A percentile compares a stretch with the other conserved stretches of the same genome.
Conservation (phyloP, 2,888 invertebrate species). For the Chymomyza caudatula region DNA sequence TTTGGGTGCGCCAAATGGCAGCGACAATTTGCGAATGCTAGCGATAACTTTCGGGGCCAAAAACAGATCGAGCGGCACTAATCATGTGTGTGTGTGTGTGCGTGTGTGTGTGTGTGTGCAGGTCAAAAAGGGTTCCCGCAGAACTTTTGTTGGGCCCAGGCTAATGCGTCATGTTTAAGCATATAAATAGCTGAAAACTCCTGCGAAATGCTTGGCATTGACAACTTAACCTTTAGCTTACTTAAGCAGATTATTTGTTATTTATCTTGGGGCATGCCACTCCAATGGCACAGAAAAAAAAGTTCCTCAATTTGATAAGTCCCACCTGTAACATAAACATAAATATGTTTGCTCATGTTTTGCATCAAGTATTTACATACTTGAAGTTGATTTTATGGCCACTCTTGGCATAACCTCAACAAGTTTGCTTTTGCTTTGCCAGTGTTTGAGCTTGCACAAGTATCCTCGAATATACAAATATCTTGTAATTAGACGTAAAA, state of each 20-base stretch:
- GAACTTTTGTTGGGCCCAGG: neutral
- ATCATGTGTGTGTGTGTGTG: conserved; percentile 13
- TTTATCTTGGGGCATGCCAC: neutral
- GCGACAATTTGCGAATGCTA: conserved; percentile 71
- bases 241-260: neutral
- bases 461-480: conserved; percentile 31
- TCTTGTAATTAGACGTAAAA: conserved; percentile 50
- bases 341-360: neutral
- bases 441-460: neutral
- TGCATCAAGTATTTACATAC: neutral
- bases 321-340: neutral
- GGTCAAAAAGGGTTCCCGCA: conserved; percentile 19
- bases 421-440: neutral
- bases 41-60: conserved; percentile 42
- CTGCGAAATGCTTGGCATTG: neutral
- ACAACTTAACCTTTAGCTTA: neutral
- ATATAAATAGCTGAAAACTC: neutral
- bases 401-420: neutral
- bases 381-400: neutral
- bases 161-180: neutral
- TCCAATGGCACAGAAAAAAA: neutral
- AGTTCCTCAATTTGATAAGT: neutral
- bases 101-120: conserved; percentile 1
- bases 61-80: conserved; percentile 5
- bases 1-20: conserved; percentile 40